Base-by-base conservation (phyloP, 1,140 invertebrate species). In the Hesperophylax magnus region DNA sequence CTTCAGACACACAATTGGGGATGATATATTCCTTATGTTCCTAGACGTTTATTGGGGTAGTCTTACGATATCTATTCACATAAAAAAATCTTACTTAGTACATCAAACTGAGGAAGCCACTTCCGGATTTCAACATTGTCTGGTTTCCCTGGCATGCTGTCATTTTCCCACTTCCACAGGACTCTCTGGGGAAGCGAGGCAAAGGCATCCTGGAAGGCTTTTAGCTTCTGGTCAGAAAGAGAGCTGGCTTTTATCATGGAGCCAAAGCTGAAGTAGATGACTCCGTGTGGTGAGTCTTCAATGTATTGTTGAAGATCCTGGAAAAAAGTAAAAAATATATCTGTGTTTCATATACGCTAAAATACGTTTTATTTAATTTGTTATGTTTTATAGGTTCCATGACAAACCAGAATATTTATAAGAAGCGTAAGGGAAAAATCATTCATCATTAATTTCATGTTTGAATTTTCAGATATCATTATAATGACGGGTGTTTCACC, bases 21-120 rank as follows among this genome's bases (percentile, higher is more conserved):
- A n/a, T n/a, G n/a, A n/a, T n/a, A n/a, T n/a, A n/a, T n/a, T n/a
- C n/a, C n/a, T n/a, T n/a, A n/a, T n/a, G n/a, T n/a, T n/a, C n/a
- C n/a, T n/a, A n/a, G n/a, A n/a, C n/a, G n/a, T n/a, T n/a, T n/a
- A n/a, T n/a, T n/a, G 0, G 34, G 34, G 34, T 8, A 34, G 3
- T 34, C 8, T 0, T 8, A 6, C 7, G 34, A 0, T 34, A 34
- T 34, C 8, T 11, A 47, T 14, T 63, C 3, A 9, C 31, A 24
- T 7, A 67, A 18, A 65, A 27, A 15, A 39, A 18, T 88, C 87
- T 87, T 83, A 89, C 88, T 88, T 72, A 94, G 84, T 78, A 94
- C 89, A 85, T 93, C 92, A 22, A 90, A 87, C 85, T 94, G 93
- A 0, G 93, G 93, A 60, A 94, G 84, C 93, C 93, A 94, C 65